phyloP scores from a whole-genome alignment of 2,113 vertebrate species.

The Megalops atlanticus region DNA sequence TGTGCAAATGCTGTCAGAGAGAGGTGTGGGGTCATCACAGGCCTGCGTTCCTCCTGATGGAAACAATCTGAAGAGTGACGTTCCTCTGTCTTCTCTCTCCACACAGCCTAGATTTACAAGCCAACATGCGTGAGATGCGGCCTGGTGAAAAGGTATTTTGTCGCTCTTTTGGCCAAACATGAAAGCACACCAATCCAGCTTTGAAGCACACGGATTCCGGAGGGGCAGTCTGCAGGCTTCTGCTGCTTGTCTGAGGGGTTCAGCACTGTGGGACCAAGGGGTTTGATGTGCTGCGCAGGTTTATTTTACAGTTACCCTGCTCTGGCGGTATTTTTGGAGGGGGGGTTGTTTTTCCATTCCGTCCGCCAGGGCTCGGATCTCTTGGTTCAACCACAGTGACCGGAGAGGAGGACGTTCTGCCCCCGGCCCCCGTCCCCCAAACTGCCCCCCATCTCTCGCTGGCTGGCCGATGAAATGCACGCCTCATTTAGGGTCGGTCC shows the following conservation, averaged over 20 bases:
- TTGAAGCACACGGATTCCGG: not conserved
- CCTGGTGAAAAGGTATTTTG: not conserved
- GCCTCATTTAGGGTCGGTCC: too few species aligned
- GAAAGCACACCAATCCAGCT: not conserved
- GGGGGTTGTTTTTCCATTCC: too few species aligned
- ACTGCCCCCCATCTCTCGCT: not conserved
- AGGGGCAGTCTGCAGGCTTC: too few species aligned
- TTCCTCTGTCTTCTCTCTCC: not conserved
- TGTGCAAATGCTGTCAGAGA: not conserved
- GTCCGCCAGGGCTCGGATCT: not conserved
- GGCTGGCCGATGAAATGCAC: too few species aligned
- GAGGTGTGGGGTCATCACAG: not conserved
- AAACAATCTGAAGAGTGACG: not conserved
- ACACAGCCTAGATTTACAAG: not conserved
- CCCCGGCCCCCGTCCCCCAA: too few species aligned
- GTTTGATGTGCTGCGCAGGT: too few species aligned
- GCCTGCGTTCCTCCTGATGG: not conserved
- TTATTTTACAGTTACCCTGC: not conserved
- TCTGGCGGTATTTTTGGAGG: not conserved
- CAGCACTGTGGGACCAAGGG: too few species aligned
- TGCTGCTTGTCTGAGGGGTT: not conserved
- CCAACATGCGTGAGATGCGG: not conserved
- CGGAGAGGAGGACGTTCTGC: too few species aligned
- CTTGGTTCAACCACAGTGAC: not conserved
- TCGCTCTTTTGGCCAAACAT: not conserved